phyloP scores from a whole-genome alignment of 2,888 invertebrate genomes.

The Ormyrus labotus region DNA sequence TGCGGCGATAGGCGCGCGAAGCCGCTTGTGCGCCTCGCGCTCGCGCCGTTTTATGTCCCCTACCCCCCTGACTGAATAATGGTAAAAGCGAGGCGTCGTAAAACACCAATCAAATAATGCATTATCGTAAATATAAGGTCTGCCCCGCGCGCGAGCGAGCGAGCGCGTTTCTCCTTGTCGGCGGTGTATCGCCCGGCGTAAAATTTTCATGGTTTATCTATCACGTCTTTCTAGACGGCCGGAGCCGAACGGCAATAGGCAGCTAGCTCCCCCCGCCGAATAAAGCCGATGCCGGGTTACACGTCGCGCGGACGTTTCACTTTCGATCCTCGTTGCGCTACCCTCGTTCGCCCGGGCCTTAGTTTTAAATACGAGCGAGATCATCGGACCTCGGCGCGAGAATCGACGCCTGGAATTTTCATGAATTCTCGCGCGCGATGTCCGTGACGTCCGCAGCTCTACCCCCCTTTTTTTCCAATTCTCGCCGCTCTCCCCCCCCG shows the following conservation, averaged over 20 bases:
- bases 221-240: constrained; percentile 42
- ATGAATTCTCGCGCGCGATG: neutral
- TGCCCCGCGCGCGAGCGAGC: neutral
- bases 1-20: constrained; percentile 56
- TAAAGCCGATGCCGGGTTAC: neutral
- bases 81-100: constrained; percentile 66
- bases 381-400: neutral
- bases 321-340: constrained; percentile 45
- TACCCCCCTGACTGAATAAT: constrained; percentile 62
- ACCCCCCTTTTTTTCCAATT: constrained; percentile 31
- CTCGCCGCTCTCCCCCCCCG: neutral
- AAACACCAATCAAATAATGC: constrained; percentile 69
- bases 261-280: neutral
- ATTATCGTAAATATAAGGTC: constrained; percentile 67
- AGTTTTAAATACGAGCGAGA: constrained; percentile 29
- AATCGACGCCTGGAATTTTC: constrained; percentile 23
- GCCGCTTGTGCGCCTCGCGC: constrained; percentile 19
- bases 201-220: constrained; percentile 59
- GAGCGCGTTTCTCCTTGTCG: neutral
- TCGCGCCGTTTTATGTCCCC: constrained; percentile 49
- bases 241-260: constrained; percentile 4
- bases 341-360: constrained; percentile 13
- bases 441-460: neutral
- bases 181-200: constrained; percentile 42
- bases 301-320: neutral